Conservation (phyloP, 2,888 invertebrate genomes). For the Caenorhabditis virilis region DNA sequence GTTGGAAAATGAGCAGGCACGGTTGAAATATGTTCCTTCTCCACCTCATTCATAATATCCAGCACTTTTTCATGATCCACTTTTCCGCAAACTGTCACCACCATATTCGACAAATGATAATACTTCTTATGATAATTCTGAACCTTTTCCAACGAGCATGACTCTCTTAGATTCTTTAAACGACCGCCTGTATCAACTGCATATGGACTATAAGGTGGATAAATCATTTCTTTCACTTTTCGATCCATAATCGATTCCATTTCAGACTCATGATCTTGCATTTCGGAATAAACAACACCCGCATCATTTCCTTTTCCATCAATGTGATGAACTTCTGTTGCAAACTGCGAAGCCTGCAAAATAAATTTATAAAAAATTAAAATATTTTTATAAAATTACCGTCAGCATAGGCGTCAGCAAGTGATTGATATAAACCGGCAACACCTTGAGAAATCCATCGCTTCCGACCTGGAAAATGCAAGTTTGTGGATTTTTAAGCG, state of each 20-base stretch:
- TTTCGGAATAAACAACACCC: slow-evolving; percentile 94
- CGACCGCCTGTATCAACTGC: slow-evolving; percentile 84
- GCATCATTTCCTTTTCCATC: slow-evolving; percentile 86
- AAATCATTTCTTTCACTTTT: slow-evolving; percentile 69
- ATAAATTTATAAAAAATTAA: slow-evolving; percentile 7
- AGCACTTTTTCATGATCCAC: slow-evolving; percentile 78
- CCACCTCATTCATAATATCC: slow-evolving; percentile 77
- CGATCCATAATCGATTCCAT: slow-evolving; percentile 64
- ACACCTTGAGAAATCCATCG: slow-evolving; percentile 84
- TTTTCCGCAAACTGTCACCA: slow-evolving; percentile 81
- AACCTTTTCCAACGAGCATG: slow-evolving; percentile 81
- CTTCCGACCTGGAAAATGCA: slow-evolving; percentile 74
- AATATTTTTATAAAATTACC: slow-evolving; percentile 56
- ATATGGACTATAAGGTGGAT: slow-evolving; percentile 83
- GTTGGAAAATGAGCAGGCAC: slow-evolving; percentile 51
- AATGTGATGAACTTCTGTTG: slow-evolving; percentile 89
- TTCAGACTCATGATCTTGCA: slow-evolving; percentile 73
- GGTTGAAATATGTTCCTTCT: slow-evolving; percentile 74
- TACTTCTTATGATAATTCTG: slow-evolving; percentile 82
- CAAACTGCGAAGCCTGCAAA: slow-evolving; percentile 80
- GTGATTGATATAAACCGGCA: slow-evolving; percentile 89
- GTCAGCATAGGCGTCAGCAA: slow-evolving; percentile 83
- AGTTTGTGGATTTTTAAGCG: neutral
- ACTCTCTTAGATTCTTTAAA: slow-evolving; percentile 82
- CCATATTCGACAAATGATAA: slow-evolving; percentile 86